A percentile compares a stretch with the other conserved stretches of the same genome.
phyloP scores from a whole-genome alignment of 2,888 invertebrate species.

The Nephrotoma flavescens region DNA sequence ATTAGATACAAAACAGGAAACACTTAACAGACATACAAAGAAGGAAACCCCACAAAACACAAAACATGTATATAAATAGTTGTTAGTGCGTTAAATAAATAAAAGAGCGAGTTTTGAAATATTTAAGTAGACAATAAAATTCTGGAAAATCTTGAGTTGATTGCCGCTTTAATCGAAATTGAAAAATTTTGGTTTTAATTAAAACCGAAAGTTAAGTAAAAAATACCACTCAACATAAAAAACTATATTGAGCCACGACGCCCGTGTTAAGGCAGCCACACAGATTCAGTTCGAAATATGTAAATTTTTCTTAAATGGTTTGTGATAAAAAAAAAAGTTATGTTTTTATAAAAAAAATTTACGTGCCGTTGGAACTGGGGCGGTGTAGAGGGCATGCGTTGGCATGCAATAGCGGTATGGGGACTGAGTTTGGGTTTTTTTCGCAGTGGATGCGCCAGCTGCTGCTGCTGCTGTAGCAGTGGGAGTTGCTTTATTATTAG shows the following conservation, averaged over 20 bases:
- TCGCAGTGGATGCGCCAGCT: conserved; percentile 27
- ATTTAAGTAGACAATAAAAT: no score
- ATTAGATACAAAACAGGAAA: background rate
- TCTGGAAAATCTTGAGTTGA: no score
- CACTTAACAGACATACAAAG: background rate
- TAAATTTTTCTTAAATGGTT: background rate
- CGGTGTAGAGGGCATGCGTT: conserved; percentile 43
- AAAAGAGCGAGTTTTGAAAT: no score
- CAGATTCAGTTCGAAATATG: background rate
- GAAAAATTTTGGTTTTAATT: no score
- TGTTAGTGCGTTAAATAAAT: no score
- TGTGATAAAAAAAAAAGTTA: background rate
- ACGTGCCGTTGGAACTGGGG: conserved; percentile 47
- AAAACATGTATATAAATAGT: no score
- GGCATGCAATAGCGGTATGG: conserved; percentile 44
- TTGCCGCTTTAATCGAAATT: no score
- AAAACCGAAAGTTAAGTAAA: no score
- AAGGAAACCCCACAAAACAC: no score
- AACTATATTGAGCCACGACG: background rate
- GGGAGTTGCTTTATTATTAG: conserved; percentile 2
- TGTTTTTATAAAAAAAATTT: conserved; percentile 14
- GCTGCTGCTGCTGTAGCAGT: conserved; percentile 22
- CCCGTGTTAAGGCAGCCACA: background rate
- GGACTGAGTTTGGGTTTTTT: conserved; percentile 21
- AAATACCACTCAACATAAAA: no score